Percentiles rank a stretch among this genome's conserved stretches.
Conservation (phyloP, 2,113 vertebrate genomes). For the Neomonachus schauinslandi region DNA sequence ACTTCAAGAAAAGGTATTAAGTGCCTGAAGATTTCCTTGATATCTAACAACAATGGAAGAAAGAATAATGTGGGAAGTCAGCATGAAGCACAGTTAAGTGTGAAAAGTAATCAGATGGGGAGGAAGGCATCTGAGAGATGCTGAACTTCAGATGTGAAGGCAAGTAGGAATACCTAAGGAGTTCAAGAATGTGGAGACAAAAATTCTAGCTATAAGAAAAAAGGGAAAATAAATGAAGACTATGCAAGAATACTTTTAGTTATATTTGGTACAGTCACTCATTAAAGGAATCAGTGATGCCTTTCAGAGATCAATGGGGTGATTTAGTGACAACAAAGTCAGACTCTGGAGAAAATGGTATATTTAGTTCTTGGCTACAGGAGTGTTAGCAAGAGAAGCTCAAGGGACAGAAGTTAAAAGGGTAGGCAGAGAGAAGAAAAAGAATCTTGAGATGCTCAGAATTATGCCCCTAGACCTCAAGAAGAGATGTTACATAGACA, state of each 20-base stretch:
- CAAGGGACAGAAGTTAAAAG: background rate
- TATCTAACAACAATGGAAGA: background rate
- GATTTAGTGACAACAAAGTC: conserved; percentile 29
- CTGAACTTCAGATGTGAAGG: background rate
- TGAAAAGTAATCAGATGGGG: background rate
- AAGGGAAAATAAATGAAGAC: background rate
- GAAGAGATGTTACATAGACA: background rate
- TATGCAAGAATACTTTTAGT: background rate
- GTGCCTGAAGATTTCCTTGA: conserved; percentile 43
- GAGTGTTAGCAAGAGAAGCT: conserved; percentile 26
- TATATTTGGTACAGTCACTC: background rate
- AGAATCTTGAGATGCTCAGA: background rate
- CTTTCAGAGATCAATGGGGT: conserved; percentile 36
- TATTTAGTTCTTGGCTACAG: conserved; percentile 49
- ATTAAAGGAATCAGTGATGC: conserved; percentile 45
- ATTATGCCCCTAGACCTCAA: background rate
- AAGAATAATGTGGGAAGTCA: conserved; percentile 35
- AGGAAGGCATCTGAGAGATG: background rate
- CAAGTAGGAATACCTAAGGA: background rate
- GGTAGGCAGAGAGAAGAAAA: background rate
- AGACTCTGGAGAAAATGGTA: conserved; percentile 27
- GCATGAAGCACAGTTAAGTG: background rate
- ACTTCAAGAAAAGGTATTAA: conserved; percentile 41
- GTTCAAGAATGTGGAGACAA: background rate
- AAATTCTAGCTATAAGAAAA: background rate